These are phyloP conservation scores for Trichomalopsis sarcophagae DNA, from an alignment of 1,140 invertebrate genomes.

Conservation along the genomic window DNA sequence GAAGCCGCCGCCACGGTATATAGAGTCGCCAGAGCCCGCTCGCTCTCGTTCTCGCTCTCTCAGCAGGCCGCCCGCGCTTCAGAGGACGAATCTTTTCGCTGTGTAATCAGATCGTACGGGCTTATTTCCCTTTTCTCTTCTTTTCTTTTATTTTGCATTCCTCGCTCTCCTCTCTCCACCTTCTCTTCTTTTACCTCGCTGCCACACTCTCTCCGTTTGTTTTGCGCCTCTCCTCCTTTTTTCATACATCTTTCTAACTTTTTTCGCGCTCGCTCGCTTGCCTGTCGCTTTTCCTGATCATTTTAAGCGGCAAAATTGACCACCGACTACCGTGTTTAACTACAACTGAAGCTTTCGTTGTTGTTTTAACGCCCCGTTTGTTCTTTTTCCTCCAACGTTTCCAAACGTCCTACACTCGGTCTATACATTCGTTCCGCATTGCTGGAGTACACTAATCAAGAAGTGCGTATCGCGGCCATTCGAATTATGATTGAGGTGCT, in stretches of 20 bases:
- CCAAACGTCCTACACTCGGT: no score
- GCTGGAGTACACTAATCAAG: background rate
- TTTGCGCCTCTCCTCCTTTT: conserved; percentile 11
- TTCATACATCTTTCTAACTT: background rate
- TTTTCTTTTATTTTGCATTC: conserved; percentile 1
- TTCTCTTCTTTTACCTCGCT: background rate
- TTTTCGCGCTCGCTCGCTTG: background rate
- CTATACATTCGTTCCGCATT: no score
- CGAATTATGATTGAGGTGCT: conserved; percentile 16
- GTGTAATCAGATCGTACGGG: conserved; percentile 49
- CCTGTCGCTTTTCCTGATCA: conserved; percentile 1
- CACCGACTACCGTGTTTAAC: background rate
- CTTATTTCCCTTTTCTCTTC: conserved; percentile 40
- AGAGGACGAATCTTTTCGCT: conserved; percentile 56
- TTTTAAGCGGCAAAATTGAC: background rate
- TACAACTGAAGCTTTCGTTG: background rate
- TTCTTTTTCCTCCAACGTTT: background rate
- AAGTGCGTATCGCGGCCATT: background rate
- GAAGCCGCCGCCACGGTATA: conserved; percentile 44
- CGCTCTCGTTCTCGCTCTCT: background rate
- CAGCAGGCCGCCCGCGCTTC: conserved; percentile 45
- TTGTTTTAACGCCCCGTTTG: background rate
- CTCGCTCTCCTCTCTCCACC: background rate
- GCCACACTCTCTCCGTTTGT: background rate
- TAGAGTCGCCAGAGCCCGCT: background rate